Conservation (phyloP, 2,797 vertebrate genomes). For the Tauraco hartlaubi region DNA sequence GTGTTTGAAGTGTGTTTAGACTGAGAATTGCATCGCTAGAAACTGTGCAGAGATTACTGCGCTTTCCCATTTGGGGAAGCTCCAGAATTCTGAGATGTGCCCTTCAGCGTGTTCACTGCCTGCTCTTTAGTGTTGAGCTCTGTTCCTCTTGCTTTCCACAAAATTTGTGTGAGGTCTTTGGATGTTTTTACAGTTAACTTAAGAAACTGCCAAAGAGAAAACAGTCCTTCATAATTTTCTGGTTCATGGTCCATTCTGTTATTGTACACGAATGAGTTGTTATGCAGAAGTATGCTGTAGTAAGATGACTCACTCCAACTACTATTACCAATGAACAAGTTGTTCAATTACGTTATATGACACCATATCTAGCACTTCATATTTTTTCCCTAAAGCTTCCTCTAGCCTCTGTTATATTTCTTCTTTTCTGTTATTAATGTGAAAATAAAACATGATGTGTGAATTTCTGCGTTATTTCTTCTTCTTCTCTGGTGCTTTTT, state of each 20-base stretch:
- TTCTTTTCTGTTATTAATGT: neutral
- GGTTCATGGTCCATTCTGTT: neutral
- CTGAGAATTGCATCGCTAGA: neutral
- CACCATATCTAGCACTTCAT: neutral
- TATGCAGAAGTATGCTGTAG: neutral
- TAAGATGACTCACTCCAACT: neutral
- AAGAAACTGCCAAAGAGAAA: neutral
- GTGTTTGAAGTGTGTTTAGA: fast-evolving
- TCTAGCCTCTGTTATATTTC: neutral
- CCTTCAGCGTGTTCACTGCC: neutral
- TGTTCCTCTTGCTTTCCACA: neutral
- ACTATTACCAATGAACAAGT: neutral
- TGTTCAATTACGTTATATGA: constrained; percentile 5
- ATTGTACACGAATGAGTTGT: neutral
- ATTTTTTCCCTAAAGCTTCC: neutral
- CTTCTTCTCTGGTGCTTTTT: neutral
- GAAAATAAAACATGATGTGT: neutral
- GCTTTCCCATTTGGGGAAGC: neutral
- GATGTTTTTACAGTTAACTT: neutral
- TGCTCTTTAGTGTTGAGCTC: neutral
- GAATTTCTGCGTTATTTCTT: neutral
- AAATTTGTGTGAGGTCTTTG: neutral
- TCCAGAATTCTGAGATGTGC: neutral
- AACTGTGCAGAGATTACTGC: neutral
- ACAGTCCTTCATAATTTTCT: neutral